Evolutionary conservation across 2,113 vertebrate genomes (phyloP).

Genomic region (Eretmochelys imbricata): DNA sequence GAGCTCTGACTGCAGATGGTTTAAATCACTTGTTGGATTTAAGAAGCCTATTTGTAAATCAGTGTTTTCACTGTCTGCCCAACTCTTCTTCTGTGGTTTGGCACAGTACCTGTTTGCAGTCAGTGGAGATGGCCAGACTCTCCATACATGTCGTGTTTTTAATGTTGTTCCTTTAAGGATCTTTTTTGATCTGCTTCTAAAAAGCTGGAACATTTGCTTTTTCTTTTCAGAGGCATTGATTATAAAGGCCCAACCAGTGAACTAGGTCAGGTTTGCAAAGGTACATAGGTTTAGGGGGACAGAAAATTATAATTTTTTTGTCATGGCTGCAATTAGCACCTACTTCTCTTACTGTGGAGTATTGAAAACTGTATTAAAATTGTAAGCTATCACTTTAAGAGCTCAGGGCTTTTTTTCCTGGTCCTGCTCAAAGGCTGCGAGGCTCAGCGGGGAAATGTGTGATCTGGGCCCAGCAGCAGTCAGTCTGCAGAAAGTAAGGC

Average conservation of each 20-base stretch:
- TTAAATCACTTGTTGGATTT: not conserved
- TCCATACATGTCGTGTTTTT: not conserved
- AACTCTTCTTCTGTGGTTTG: not conserved
- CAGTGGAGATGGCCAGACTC: not conserved
- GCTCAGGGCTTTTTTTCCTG: not conserved
- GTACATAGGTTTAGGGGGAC: not conserved
- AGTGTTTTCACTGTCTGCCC: not conserved
- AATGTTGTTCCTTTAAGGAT: not conserved
- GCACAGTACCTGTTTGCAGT: not conserved
- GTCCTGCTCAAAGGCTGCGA: not conserved
- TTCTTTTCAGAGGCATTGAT: not conserved
- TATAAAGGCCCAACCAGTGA: not conserved
- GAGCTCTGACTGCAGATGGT: not conserved
- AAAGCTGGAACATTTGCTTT: not conserved
- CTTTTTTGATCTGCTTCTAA: not conserved
- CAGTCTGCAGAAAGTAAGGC: not conserved
- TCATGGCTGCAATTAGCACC: not conserved
- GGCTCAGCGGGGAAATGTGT: not conserved
- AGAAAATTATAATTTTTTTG: not conserved
- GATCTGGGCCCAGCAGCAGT: not conserved
- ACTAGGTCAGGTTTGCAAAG: not conserved
- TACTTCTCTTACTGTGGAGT: not conserved
- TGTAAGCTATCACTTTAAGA: not conserved
- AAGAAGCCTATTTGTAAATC: not conserved
- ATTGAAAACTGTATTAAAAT: not conserved